Base-by-base conservation (phyloP, 2,797 vertebrate species). In the Alfaro cultratus region DNA sequence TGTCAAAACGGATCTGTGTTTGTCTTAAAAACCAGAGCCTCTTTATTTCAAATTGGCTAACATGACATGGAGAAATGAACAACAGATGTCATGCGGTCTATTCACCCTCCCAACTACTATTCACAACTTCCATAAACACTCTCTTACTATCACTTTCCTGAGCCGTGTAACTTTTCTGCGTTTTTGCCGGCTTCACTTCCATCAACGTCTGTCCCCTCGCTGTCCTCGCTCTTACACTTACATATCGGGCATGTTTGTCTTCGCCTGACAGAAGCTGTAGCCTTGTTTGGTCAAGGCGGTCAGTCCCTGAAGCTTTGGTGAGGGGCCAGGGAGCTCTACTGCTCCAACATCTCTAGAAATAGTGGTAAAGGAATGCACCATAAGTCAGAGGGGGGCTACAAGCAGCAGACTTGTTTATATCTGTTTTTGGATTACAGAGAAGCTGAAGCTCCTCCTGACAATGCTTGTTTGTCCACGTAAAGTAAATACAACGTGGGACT, bases 241-340 rank as follows among this genome's bases (percentile, higher is more conserved):
- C 49, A 23, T 7, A 71, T 81, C 26, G 80, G 78, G 70, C 81
- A 82, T 95, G 94, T 96, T 96, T 95, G 94, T 94, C 88, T 92
- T 94, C 87, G 89, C 91, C 93, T 92, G 93, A 93, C 83, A 94
- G 91, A 87, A 94, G 91, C 89, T 83, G 89, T 94, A 91, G 83
- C 96, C 95, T 95, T 96, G 92, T 96, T 96, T 96, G 95, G 96
- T 96, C 93, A 96, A 89, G 89, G 80, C 91, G 15, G 88, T 90
- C 77, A 89, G 92, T 95, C 92, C 92, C 88, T 81, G 85, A 86
- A 91, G 93, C 90, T 92, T 91, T 92, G 88, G 85, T 92, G 85
- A 91, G 89, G 80, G 80, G 92, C 93, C 82, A 88, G 83, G 82
- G 85, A 73, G 78, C 92, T 91, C 86, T 78, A 75, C 86, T 79